Evolutionary conservation across 2,797 vertebrate species (phyloP).

Genomic region (Characodon lateralis): DNA sequence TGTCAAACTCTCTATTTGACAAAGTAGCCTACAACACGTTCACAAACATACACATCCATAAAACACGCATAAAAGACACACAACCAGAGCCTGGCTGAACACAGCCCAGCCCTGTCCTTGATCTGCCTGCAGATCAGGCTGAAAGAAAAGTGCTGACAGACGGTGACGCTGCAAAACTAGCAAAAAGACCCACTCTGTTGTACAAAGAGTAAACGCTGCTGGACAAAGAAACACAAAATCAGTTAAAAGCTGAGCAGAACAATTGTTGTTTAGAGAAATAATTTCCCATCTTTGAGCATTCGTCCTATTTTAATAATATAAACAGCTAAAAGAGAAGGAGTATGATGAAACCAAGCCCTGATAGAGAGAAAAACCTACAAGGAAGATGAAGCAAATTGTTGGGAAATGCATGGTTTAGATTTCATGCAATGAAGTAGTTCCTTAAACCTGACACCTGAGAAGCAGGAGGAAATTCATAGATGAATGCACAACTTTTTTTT

Average conservation of each 20-base stretch:
- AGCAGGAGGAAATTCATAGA: slow-evolving; percentile 25
- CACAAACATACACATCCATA: slow-evolving; percentile 1
- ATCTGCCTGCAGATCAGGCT: slow-evolving; percentile 22
- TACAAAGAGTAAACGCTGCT: slow-evolving; percentile 25
- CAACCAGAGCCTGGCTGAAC: slow-evolving; percentile 8
- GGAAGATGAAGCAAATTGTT: slow-evolving; percentile 6
- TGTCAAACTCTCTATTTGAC: neutral
- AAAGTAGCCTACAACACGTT: neutral
- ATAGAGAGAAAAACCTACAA: neutral
- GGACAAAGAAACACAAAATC: slow-evolving; percentile 15
- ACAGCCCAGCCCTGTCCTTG: slow-evolving; percentile 15
- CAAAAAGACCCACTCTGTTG: slow-evolving; percentile 22
- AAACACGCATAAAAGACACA: slow-evolving; percentile 22
- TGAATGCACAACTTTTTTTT: neutral
- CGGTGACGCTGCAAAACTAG: slow-evolving; percentile 74
- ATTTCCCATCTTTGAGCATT: neutral
- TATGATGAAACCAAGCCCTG: neutral
- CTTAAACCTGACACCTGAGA: slow-evolving; percentile 19
- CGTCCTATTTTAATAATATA: neutral
- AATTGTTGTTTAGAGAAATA: neutral
- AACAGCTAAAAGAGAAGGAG: neutral
- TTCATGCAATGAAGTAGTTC: slow-evolving; percentile 13
- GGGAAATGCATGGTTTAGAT: neutral
- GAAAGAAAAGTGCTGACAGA: slow-evolving; percentile 74
- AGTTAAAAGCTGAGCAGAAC: neutral